These are phyloP conservation scores for Hartigia nigra DNA, from an alignment of 2,888 invertebrate species.

Conservation along the genomic window DNA sequence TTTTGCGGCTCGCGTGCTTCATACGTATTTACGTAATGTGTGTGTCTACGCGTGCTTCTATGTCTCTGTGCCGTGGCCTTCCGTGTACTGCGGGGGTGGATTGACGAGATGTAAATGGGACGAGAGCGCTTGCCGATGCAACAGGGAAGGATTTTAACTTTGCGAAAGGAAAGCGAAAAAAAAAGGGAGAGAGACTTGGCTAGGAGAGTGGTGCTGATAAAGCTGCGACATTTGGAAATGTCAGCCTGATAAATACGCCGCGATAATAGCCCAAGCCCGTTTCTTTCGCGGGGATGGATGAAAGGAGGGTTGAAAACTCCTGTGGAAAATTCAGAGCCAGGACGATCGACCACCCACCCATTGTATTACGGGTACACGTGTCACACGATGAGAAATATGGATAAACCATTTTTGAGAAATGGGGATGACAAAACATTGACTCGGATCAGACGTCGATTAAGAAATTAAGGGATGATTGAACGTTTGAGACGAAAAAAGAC, in stretches of 20 bases:
- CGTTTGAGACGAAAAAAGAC: constrained; percentile 22
- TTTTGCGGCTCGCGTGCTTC: not conserved
- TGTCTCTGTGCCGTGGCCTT: not conserved
- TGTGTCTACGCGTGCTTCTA: not conserved
- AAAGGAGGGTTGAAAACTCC: not conserved
- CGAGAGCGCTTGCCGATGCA: not conserved
- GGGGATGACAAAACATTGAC: not conserved
- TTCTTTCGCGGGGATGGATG: not conserved
- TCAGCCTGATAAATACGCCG: constrained; percentile 46
- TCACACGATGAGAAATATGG: not conserved
- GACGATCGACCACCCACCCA: not conserved
- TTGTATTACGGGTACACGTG: not conserved
- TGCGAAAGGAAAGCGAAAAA: not conserved
- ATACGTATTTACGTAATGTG: not conserved
- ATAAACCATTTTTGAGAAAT: not conserved
- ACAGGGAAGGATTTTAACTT: constrained; percentile 6
- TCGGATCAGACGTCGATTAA: not conserved
- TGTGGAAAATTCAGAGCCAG: not conserved
- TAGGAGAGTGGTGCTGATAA: constrained; percentile 11
- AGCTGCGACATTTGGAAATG: constrained; percentile 50
- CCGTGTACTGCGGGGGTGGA: not conserved
- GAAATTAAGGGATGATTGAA: constrained; percentile 1
- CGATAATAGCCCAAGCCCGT: constrained; percentile 27
- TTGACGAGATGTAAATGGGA: not conserved
- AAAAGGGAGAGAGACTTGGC: not conserved